Evolutionary conservation across 53 echinoderm and acorn worm genomes (phyloP), one percentile per base, ranked within the genome.

Genomic region (Stichopus horrens): DNA sequence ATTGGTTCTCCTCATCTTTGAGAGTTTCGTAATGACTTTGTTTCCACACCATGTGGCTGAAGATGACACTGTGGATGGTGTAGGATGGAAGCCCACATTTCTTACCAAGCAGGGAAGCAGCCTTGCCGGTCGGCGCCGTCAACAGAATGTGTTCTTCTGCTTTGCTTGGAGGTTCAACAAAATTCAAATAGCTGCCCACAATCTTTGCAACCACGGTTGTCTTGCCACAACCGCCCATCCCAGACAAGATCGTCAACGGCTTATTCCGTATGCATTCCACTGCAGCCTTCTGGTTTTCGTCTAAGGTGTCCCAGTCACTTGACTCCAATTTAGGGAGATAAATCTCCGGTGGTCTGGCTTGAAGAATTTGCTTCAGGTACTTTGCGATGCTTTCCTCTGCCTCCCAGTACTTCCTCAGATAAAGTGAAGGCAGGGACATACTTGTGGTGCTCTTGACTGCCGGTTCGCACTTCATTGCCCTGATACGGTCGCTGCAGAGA

Each of bases 61-160:
- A 89, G 13, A 73, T 58, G 18, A 91, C 88, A 58, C 86, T 88
- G 58, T 92, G 94, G 7, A 90, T 82, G 10, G 90, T 94, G 37
- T 78, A 82, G 2, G 91, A 77, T 7, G 55, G 8, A 22, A 91
- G 19, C 5, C 89, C 86, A 8, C 78, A 86, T n/a, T 89, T 88
- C 23, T 77, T 73, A 53, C 88, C 60, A 8, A 94, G 75, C 7
- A 92, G 75, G 21, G 94, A 90, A 23, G 94, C 94, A 7, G 94
- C 94, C 53, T 92, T 92, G 8, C 94, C 94, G 4, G 92, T 94
- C 5, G 94, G 94, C 1, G 94, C 94, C 0, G 94, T 88, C 77
- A 94, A 75, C 5, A 92, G 86, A 23, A 92, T 67, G 7, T 11
- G 5, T 8, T 56, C 75, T 5, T 73, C 55, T 37, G 37, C 37